These are phyloP conservation scores for Psix sp. DNA, from an alignment of 1,140 invertebrate species.

Conservation along the genomic window DNA sequence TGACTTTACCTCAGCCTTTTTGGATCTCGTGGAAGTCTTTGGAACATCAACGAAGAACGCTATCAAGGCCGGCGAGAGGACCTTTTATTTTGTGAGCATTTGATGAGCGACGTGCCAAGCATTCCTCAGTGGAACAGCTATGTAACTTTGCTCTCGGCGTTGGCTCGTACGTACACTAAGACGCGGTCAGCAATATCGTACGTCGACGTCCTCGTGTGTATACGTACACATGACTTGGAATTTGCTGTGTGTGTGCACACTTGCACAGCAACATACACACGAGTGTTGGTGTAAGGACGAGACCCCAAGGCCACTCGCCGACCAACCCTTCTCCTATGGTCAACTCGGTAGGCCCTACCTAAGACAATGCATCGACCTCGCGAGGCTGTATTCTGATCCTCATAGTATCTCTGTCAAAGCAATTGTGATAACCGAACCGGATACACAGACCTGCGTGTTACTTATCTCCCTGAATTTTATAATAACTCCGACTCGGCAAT, in stretches of 20 bases:
- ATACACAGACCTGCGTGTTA: neutral
- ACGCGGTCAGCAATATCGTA: no score
- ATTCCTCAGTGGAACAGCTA: conserved; percentile 60
- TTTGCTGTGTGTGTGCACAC: conserved; percentile 3
- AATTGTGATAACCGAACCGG: conserved; percentile 16
- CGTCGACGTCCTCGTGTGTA: no score
- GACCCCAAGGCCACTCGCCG: conserved; percentile 49
- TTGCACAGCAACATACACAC: conserved; percentile 3
- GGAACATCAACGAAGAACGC: conserved; percentile 30
- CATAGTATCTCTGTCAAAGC: conserved; percentile 30
- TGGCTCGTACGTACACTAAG: conserved; percentile 13
- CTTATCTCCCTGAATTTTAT: conserved; percentile 25
- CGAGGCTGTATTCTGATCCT: conserved; percentile 1
- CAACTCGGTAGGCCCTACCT: conserved; percentile 35
- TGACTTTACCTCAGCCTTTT: conserved; percentile 16
- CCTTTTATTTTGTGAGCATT: conserved; percentile 63
- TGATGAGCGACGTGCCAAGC: conserved; percentile 62
- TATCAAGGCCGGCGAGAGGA: conserved; percentile 62
- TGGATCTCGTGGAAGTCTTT: conserved; percentile 15
- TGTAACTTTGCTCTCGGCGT: conserved; percentile 56
- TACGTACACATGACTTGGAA: conserved; percentile 1
- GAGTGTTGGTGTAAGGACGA: conserved; percentile 53
- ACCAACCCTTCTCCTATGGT: conserved; percentile 49
- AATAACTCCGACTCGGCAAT: conserved; percentile 24
- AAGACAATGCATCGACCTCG: conserved; percentile 59